phyloP scores from a whole-genome alignment of 2,113 vertebrate genomes.

The Pterophyllum scalare region DNA sequence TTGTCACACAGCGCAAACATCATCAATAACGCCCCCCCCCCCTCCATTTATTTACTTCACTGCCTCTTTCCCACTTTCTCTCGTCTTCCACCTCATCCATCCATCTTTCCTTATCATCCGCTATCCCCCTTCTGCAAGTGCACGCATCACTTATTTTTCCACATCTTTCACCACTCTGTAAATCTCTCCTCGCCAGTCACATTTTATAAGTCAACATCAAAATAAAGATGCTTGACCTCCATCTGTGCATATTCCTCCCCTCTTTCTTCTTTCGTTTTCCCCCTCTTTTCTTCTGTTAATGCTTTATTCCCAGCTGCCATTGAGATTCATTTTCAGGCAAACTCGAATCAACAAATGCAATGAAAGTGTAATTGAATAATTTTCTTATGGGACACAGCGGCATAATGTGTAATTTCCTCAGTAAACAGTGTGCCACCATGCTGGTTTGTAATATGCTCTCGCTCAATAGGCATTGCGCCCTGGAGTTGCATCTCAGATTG shows the following conservation, averaged over 20 bases:
- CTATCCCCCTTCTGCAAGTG: not conserved
- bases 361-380: conserved; percentile 78
- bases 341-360: conserved; percentile 65
- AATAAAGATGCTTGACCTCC: conserved; percentile 47
- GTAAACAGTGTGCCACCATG: conserved; percentile 68
- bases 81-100: conserved; percentile 33
- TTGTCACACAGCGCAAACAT: conserved; percentile 36
- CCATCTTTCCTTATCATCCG: conserved; percentile 38
- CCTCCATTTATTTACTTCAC: not conserved
- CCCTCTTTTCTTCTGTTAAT: conserved; percentile 34
- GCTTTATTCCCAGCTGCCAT: conserved; percentile 34
- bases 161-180: conserved; percentile 8
- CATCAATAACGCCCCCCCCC: conserved; percentile 27
- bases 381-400: conserved; percentile 70
- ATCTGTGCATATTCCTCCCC: not conserved
- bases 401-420: conserved; percentile 75
- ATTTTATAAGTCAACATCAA: conserved; percentile 21
- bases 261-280: not conserved
- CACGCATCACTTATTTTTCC: conserved; percentile 27
- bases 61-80: conserved; percentile 13
- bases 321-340: conserved; percentile 54
- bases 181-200: not conserved
- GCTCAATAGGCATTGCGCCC: conserved; percentile 55
- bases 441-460: conserved; percentile 73
- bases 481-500: conserved; percentile 60